phyloP scores from a whole-genome alignment of 2,888 invertebrate species.

The Melieria crassipennis region DNA sequence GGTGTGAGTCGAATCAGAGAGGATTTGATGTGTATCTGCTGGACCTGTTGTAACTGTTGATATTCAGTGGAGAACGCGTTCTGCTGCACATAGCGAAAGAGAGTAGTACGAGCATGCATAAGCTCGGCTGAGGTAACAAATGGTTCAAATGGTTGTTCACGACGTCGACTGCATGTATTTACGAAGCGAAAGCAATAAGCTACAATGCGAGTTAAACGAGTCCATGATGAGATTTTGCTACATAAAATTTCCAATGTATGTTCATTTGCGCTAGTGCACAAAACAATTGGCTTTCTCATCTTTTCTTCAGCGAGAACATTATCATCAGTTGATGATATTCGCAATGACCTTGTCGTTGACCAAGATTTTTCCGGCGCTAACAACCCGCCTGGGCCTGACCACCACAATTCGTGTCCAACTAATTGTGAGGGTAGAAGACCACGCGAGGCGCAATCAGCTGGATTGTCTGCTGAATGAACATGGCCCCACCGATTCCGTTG shows the following conservation, averaged over 20 bases:
- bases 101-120: not conserved
- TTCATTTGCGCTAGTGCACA: not conserved
- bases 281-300: not conserved
- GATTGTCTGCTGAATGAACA: conserved; percentile 37
- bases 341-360: conserved; percentile 9
- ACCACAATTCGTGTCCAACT: conserved; percentile 36
- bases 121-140: conserved; percentile 1
- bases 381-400: conserved; percentile 37
- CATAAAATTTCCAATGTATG: conserved; percentile 6
- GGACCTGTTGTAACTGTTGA: not conserved
- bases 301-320: conserved; percentile 1
- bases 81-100: not conserved
- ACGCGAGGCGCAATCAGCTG: conserved; percentile 42
- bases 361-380: conserved; percentile 14
- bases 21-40: conserved; percentile 5
- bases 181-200: not conserved
- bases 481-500: conserved; percentile 37
- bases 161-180: not conserved
- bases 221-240: conserved; percentile 26
- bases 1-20: not conserved
- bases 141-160: not conserved
- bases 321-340: not conserved
- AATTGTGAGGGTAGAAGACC: conserved; percentile 35
- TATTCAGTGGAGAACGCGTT: not conserved
- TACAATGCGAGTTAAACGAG: conserved; percentile 3